A percentile compares a stretch with the other conserved stretches of the same genome.
phyloP scores from a whole-genome alignment of 2,888 invertebrate genomes.

The Hypomecis atomaria region DNA sequence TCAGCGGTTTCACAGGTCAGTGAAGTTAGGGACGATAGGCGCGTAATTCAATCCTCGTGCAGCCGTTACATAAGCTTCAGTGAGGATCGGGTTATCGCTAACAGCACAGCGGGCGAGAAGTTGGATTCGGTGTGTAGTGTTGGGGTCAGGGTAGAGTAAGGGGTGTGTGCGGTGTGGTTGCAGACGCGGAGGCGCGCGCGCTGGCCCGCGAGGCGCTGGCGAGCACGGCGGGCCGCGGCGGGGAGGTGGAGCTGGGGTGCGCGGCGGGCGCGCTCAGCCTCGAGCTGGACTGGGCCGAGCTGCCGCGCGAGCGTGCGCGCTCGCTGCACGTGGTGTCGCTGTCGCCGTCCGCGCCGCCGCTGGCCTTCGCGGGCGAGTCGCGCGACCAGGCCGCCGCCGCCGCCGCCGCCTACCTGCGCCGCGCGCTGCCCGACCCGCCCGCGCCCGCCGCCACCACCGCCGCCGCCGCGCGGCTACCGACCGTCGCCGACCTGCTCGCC shows the following conservation, averaged over 20 bases:
- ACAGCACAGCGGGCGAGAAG: neutral
- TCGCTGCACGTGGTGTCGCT: slow-evolving; percentile 41
- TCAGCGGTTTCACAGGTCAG: too few relatives aligned
- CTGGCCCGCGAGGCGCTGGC: slow-evolving; percentile 41
- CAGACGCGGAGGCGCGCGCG: slow-evolving; percentile 19
- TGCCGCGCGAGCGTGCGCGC: slow-evolving; percentile 32
- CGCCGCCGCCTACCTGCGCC: slow-evolving; percentile 54
- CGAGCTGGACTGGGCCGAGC: slow-evolving; percentile 30
- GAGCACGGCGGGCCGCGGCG: slow-evolving; percentile 45
- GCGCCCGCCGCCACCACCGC: slow-evolving; percentile 2
- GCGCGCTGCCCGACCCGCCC: slow-evolving; percentile 43
- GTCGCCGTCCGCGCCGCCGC: slow-evolving; percentile 45
- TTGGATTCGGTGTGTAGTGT: too few relatives aligned
- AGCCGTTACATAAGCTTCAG: too few relatives aligned
- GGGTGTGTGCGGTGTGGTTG: too few relatives aligned
- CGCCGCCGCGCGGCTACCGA: neutral
- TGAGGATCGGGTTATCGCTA: too few relatives aligned
- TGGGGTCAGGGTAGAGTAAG: too few relatives aligned
- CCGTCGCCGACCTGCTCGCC: neutral
- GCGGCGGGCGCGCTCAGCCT: slow-evolving; percentile 49
- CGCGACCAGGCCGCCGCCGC: slow-evolving; percentile 47
- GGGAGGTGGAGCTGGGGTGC: slow-evolving; percentile 53
- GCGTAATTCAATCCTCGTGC: too few relatives aligned
- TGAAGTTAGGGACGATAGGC: too few relatives aligned
- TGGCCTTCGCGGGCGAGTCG: slow-evolving; percentile 41